Base-by-base conservation (phyloP, 2,888 invertebrate species). In the Caenorhabditis sp. region DNA sequence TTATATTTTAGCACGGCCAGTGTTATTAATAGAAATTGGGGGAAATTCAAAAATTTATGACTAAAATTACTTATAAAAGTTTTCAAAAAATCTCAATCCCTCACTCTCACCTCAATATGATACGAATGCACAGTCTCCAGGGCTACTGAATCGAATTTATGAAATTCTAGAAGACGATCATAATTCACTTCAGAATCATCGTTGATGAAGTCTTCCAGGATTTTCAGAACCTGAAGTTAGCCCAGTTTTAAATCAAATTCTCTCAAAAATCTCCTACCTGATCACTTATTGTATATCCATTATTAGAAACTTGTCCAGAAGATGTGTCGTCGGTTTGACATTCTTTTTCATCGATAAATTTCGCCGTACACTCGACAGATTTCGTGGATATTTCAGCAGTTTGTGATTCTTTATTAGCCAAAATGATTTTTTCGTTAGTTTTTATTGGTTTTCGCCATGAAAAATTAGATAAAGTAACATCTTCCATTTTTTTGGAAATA, bases 151-250 rank as follows among this genome's bases (percentile, higher is more conserved):
- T 74, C 74, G 23, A 63, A 64, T 25, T 61, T 59, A 20, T 74
- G 74, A 38, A 74, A 74, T 60, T 69, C 69, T 12, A 74, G 25
- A 27, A 74, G 60, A 20, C 74, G 59, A 43, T 74, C 74, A 38
- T 69, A 74, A 43, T 74, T 70, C 10, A 74, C 67, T 20, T 60
- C 63, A 1, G 69, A 69, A n/a, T 66, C 58, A 49, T 74, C 74
- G 4, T 58, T 52, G 17, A 73, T 38, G 57, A 73, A 73, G 8
- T 73, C 68, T 14, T 62, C 26, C 2, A 73, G 8, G 1, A 66
- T 43, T 0, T 43, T 26, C 3, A 73, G 50, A n/a, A 73, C 73
- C 26, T 60, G n/a, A n/a, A n/a, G n/a, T n/a, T n/a, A n/a, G n/a
- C n/a, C n/a, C n/a, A n/a, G n/a, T n/a, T n/a, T n/a, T n/a, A n/a